Percentiles rank a stretch among this genome's conserved stretches.
Evolutionary conservation across 2,888 invertebrate species (phyloP).

Genomic region (Euzetes globulus): DNA sequence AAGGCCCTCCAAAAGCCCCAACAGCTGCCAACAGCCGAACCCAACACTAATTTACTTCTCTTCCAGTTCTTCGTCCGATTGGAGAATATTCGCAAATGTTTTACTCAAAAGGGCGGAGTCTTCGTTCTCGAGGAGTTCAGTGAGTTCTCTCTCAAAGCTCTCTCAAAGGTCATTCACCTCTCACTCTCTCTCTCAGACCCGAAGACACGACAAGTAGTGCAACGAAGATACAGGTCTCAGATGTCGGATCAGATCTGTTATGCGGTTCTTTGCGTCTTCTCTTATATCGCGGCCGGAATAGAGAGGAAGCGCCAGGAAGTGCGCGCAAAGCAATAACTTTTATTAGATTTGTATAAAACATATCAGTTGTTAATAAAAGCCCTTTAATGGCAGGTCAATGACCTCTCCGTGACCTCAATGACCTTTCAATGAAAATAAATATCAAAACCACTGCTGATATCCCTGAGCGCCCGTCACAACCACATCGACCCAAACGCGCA

Average conservation of each 20-base stretch:
- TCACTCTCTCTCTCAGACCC: conserved; percentile 62
- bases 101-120: conserved; percentile 97
- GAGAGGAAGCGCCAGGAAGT: conserved; percentile 31
- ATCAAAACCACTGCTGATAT: no score
- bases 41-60: background rate
- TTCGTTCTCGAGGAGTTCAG: conserved; percentile 99
- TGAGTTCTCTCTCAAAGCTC: conserved; percentile 57
- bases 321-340: no score
- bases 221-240: conserved; percentile 92
- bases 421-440: no score
- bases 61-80: conserved; percentile 98
- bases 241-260: conserved; percentile 99
- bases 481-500: conserved; percentile 94
- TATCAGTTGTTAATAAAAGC: no score
- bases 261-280: conserved; percentile 97
- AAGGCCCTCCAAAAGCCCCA: background rate
- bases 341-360: no score
- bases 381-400: no score
- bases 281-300: conserved; percentile 85
- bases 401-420: no score
- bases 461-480: conserved; percentile 88
- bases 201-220: conserved; percentile 90
- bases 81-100: conserved; percentile 98
- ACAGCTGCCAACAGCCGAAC: background rate
- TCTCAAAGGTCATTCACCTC: background rate